Percentiles rank a stretch among this genome's conserved stretches.
These are phyloP conservation scores for Zosterops japonicus DNA, from an alignment of 2,113 vertebrate genomes.

Conservation along the genomic window DNA sequence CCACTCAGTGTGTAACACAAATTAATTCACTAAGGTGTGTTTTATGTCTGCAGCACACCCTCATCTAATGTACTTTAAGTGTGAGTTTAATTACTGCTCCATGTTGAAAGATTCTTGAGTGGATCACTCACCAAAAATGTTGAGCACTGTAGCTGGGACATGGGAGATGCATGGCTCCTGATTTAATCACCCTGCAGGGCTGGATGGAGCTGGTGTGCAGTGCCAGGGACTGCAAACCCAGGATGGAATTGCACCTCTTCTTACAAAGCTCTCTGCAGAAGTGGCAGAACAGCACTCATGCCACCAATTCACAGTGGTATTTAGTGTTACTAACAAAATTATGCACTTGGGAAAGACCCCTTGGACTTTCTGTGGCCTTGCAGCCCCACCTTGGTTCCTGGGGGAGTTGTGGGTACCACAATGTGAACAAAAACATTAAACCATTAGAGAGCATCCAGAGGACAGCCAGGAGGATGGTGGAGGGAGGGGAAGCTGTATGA, in stretches of 20 bases:
- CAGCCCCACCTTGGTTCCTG: not conserved
- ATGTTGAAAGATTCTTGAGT: not conserved
- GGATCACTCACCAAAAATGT: not conserved
- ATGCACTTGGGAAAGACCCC: not conserved
- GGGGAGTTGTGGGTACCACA: not conserved
- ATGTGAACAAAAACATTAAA: not conserved
- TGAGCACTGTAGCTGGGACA: not conserved
- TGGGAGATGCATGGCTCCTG: not conserved
- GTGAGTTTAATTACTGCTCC: not conserved
- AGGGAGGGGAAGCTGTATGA: not conserved
- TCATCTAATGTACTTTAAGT: not conserved
- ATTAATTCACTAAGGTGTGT: not conserved
- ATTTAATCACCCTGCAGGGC: not conserved
- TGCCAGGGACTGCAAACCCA: not conserved
- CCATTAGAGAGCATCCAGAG: not conserved
- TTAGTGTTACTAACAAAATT: not conserved
- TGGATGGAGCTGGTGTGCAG: not conserved
- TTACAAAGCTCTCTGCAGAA: not conserved
- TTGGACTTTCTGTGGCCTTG: not conserved
- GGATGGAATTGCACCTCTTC: not conserved
- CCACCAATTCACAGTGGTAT: not conserved
- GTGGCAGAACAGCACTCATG: not conserved
- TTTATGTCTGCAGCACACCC: not conserved
- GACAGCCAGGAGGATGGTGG: not conserved
- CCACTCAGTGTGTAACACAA: not conserved